These are phyloP conservation scores for Zosterops japonicus DNA, from an alignment of 2,113 vertebrate species.

Conservation along the genomic window DNA sequence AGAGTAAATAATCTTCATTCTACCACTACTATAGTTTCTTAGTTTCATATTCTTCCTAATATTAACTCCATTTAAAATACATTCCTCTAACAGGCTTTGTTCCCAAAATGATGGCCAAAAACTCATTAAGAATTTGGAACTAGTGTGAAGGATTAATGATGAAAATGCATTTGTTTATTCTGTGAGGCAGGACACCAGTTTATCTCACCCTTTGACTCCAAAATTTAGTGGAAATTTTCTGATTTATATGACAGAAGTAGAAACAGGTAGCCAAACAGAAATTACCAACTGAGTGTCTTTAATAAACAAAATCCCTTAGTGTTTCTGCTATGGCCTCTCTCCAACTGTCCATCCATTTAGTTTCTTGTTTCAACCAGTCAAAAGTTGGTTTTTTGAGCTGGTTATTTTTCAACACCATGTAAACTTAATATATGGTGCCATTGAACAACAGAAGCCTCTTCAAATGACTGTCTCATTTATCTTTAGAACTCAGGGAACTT, in stretches of 20 bases:
- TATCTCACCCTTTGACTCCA: background rate
- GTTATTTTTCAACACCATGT: background rate
- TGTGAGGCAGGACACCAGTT: background rate
- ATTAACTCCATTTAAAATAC: background rate
- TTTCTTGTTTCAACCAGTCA: background rate
- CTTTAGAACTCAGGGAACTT: background rate
- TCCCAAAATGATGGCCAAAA: background rate
- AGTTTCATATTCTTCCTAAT: background rate
- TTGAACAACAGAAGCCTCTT: background rate
- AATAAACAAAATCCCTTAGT: background rate
- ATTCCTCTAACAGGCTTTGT: background rate
- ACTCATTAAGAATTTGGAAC: background rate
- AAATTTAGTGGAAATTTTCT: background rate
- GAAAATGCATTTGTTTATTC: background rate
- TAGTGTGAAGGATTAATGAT: background rate
- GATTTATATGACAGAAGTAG: background rate
- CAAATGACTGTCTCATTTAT: background rate
- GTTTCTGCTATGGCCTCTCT: background rate
- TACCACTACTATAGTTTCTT: background rate
- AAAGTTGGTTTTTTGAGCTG: rapidly evolving
- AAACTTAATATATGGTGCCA: background rate
- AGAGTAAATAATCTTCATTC: background rate
- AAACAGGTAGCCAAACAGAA: background rate
- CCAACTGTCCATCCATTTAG: background rate
- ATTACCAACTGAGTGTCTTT: background rate